A percentile compares a stretch with the other conserved stretches of the same genome.
phyloP scores from a whole-genome alignment of 2,113 vertebrate species.

The Serinus canaria region DNA sequence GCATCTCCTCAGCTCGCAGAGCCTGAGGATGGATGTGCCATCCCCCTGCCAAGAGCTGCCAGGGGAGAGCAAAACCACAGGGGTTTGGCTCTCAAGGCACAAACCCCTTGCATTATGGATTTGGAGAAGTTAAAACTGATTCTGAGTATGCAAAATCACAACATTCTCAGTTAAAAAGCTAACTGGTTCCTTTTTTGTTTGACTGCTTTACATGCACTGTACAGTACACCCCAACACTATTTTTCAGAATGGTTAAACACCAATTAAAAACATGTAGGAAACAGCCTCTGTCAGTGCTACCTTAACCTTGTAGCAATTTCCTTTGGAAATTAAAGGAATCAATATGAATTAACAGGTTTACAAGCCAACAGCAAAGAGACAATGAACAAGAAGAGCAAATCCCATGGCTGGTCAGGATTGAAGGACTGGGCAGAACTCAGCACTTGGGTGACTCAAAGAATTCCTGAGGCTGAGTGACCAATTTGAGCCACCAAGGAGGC shows the following conservation, averaged over 20 bases:
- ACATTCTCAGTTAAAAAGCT: background rate
- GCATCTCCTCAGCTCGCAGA: background rate
- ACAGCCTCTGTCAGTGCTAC: background rate
- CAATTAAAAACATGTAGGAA: background rate
- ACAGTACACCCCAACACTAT: background rate
- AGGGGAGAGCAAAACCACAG: background rate
- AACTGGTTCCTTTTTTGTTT: background rate
- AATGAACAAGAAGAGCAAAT: background rate
- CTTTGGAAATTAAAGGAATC: slow-evolving; percentile 1
- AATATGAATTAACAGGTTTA: background rate
- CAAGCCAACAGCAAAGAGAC: background rate
- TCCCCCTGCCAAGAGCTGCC: background rate
- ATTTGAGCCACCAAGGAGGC: background rate
- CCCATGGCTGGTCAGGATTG: rapidly evolving
- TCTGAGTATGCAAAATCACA: background rate
- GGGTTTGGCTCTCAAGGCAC: background rate
- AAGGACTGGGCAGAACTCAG: background rate
- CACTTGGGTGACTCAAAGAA: background rate
- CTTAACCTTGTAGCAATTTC: background rate
- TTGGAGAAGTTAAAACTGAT: background rate
- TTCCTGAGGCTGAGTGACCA: rapidly evolving
- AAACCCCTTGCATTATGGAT: background rate
- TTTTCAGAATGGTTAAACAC: background rate
- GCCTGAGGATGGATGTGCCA: background rate
- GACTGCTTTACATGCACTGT: background rate